Evolutionary conservation across 2,113 vertebrate genomes (phyloP), one percentile per base, ranked within the genome.

Genomic region (Rhea pennata): DNA sequence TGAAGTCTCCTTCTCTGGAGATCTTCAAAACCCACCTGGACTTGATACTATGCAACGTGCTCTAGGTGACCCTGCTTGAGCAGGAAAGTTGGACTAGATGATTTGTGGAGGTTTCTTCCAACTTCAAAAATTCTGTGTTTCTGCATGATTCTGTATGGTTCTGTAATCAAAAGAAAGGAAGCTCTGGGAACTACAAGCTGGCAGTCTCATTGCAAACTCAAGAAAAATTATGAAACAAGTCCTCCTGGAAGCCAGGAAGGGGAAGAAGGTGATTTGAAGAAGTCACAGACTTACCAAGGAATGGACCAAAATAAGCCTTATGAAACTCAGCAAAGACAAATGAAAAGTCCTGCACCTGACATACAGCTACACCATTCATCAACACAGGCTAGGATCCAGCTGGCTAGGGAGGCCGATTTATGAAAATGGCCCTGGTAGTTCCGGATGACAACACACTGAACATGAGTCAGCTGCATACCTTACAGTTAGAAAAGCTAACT

Each of bases 391-490:
- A 26, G 33, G 29, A 80, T 5, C 21, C 56, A 75, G 16, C 15
- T 56, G 69, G 14, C 29, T 56, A 44, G 33, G 46, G 81, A 71
- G 46, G 15, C 15, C 50, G 27, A 8, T 59, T 54, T 72, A 33
- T 23, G 66, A 42, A 51, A 61, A n/a, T 29, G 88, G 42, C 50
- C 10, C 33, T 54, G 22, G 6, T 14, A 3, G 8, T 12, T 85
- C 40, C 59, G 48, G 51, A 36, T 36, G 36, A 36, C 33, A 78
- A 42, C 29, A 1, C 0, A 0, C 24, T 61, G 73, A 23, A 75
- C 1, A 0, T 0, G 4, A 79, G 39, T 51, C 23, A 40, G n/a
- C 4, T 0, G 0, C 82, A 64, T 24, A 58, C 22, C 82, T 80
- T 12, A 44, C 21, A 62, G 44, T 0, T 36, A 54, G 61, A 33